These are phyloP conservation scores for Procambarus virginalis DNA, from an alignment of 1,140 invertebrate genomes.

Conservation along the genomic window DNA sequence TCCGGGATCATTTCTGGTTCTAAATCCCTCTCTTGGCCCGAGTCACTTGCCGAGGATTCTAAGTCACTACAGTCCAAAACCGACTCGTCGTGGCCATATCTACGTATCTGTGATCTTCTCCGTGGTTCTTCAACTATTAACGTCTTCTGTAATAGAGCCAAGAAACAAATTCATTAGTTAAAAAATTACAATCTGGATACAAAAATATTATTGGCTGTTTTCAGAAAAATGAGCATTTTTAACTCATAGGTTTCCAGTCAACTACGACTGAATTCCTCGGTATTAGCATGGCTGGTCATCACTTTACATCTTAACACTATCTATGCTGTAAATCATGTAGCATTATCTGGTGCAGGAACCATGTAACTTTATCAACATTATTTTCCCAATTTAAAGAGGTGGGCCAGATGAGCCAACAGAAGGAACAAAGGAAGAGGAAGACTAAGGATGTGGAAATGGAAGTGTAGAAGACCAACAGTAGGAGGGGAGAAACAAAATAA, in stretches of 20 bases:
- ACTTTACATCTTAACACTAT: slow-evolving; percentile 29
- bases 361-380: no score
- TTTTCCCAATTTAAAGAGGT: no score
- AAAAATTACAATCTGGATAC: not conserved
- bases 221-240: not conserved
- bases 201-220: not conserved
- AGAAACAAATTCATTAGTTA: not conserved
- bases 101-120: slow-evolving; percentile 94
- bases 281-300: slow-evolving; percentile 71
- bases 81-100: slow-evolving; percentile 82
- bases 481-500: no score
- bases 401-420: no score
- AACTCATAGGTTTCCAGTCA: slow-evolving; percentile 41
- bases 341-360: no score
- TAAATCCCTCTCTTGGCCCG: slow-evolving; percentile 51
- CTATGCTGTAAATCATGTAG: no score
- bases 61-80: slow-evolving; percentile 68
- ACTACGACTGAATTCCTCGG: slow-evolving; percentile 49
- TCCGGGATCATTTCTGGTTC: slow-evolving; percentile 35
- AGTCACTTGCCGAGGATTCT: slow-evolving; percentile 66
- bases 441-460: no score
- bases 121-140: slow-evolving; percentile 96
- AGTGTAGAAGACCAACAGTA: no score
- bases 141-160: slow-evolving; percentile 79
- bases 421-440: no score